Base-by-base conservation (phyloP, 2,797 vertebrate species). In the Microctenopoma stevenorrisi region DNA sequence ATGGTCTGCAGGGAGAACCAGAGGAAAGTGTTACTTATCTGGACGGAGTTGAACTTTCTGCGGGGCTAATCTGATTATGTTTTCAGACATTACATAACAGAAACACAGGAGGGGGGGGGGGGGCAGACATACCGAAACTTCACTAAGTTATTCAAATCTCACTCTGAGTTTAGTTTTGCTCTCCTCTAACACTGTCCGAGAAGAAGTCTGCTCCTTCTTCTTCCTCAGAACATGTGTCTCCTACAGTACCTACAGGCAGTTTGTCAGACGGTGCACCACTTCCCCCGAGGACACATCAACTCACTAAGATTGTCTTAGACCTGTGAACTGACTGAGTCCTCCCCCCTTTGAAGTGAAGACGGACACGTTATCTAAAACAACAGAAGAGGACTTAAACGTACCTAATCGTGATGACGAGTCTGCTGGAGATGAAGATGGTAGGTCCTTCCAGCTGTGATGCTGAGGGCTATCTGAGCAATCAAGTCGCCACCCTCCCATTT, bases 1-100 rank as follows among this genome's bases (percentile, higher is more conserved):
- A 94, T 94, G 81, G 26, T 91, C 93, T 93, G 72, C 7, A 69
- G 38, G 3, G 78, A 51, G 51, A 76, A 82, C 70, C 25, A 83
- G 49, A 79, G n/a, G 22, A 12, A 80, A 82, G 5, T 9, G 67
- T 52, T 82, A 74, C 18, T 79, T 66, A 69, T 81, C 48, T 38
- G 74, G 62, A 42, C 22, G 33, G 55, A 68, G 68, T 76, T 79
- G 50, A 60, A 68, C 5, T 73, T 82, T 69, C 15, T 71, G 57
- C 16, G 64, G 12, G 51, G 44, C 28, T 85, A 83, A 86, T 84
- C 82, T 73, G 84, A 86, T 86, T 83, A 84, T 49, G 65, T 58
- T 85, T 85, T 69, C 58, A 73, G 72, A 63, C 49, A 3, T 88
- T 88, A 42, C 62, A 59, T 76, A 87, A 84, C 65, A 43, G 50